phyloP scores from a whole-genome alignment of 2,888 invertebrate genomes.

The Drosophila vallismaia region DNA sequence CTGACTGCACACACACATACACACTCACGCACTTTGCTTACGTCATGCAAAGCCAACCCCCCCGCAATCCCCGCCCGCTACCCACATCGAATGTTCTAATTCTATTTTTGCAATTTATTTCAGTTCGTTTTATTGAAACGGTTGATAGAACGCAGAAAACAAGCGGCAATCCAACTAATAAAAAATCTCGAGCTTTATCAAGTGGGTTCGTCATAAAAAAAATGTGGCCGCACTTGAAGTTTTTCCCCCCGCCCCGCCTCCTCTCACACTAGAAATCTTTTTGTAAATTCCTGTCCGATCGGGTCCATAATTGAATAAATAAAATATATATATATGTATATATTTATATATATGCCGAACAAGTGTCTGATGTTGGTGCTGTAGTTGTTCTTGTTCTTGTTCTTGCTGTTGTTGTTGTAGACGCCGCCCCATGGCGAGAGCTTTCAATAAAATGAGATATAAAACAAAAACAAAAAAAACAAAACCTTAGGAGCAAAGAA shows the following conservation, averaged over 20 bases:
- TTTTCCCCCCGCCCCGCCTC: not conserved
- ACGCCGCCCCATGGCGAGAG: slow-evolving; percentile 20
- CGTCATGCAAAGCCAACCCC: slow-evolving; percentile 35
- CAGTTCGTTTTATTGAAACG: slow-evolving; percentile 24
- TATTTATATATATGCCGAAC: slow-evolving; percentile 32
- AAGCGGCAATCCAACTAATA: slow-evolving; percentile 5
- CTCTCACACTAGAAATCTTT: not conserved
- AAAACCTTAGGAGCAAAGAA: not conserved
- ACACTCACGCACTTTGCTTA: slow-evolving; percentile 27
- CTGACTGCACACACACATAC: slow-evolving; percentile 18
- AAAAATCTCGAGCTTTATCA: slow-evolving; percentile 23
- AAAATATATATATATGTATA: slow-evolving; percentile 24
- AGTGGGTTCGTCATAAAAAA: slow-evolving; percentile 14
- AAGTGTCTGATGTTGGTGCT: slow-evolving; percentile 28
- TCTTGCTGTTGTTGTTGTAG: slow-evolving; percentile 7
- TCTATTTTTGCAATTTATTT: slow-evolving; percentile 30
- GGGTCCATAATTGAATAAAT: slow-evolving; percentile 5
- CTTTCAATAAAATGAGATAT: slow-evolving; percentile 23
- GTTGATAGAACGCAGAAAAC: slow-evolving; percentile 29
- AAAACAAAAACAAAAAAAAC: slow-evolving; percentile 11
- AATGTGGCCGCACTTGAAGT: not conserved
- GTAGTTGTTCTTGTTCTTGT: slow-evolving; percentile 2
- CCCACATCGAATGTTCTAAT: slow-evolving; percentile 30
- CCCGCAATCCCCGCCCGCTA: slow-evolving; percentile 25
- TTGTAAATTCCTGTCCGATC: slow-evolving; percentile 22